Percentiles rank a stretch among this genome's conserved stretches.
phyloP scores from a whole-genome alignment of 2,888 invertebrate genomes.

The Halictus quadricinctus region DNA sequence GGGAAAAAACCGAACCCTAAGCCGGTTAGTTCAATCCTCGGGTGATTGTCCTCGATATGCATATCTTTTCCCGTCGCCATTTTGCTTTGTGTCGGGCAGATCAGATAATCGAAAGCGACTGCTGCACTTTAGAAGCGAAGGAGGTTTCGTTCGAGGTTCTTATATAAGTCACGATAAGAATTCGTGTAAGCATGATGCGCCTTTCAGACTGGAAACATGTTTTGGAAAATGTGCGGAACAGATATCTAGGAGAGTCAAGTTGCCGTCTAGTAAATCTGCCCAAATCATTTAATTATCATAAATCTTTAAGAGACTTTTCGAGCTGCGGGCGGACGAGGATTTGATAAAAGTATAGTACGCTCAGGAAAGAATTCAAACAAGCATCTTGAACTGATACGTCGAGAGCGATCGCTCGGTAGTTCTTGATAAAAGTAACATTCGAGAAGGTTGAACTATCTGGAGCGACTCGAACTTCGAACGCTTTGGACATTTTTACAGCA shows the following conservation, averaged over 20 bases:
- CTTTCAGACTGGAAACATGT: not conserved
- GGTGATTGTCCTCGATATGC: constrained; percentile 2
- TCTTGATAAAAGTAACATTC: not conserved
- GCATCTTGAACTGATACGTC: not conserved
- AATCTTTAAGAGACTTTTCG: not conserved
- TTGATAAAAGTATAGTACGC: not conserved
- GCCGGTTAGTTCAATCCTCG: constrained; percentile 4
- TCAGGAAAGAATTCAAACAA: not conserved
- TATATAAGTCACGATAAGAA: not conserved
- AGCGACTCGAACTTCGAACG: not conserved
- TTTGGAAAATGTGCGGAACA: not conserved
- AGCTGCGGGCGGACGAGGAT: not conserved
- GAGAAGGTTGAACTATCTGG: not conserved
- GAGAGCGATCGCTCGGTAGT: not conserved
- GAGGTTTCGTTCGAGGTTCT: not conserved
- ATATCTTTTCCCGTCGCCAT: not conserved
- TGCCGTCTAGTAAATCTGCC: no score
- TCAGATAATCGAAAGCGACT: not conserved
- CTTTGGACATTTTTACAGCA: not conserved
- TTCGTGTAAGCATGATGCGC: not conserved
- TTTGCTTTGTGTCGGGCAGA: not conserved
- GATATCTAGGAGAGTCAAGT: not conserved
- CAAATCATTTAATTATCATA: not conserved
- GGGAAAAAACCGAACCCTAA: not conserved
- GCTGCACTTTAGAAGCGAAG: not conserved